Conservation (phyloP, 1,140 invertebrate genomes). For the Drosophila ficusphila region DNA sequence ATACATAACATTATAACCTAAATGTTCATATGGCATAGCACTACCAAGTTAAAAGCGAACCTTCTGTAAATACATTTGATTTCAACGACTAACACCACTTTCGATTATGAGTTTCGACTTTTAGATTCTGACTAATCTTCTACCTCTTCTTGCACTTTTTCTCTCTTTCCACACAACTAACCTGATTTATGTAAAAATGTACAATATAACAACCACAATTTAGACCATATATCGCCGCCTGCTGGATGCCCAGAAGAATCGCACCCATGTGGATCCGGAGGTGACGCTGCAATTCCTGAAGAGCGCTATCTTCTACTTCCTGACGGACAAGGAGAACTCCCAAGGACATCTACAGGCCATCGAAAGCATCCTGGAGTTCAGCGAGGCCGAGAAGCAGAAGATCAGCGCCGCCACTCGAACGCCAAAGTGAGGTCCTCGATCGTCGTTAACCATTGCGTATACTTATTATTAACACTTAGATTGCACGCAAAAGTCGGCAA, state of each 20-base stretch:
- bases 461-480: slow-evolving; percentile 39
- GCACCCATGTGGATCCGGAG: slow-evolving; percentile 90
- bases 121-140: slow-evolving; percentile 33
- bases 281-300: slow-evolving; percentile 94
- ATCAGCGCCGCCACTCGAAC: slow-evolving; percentile 88
- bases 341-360: slow-evolving; percentile 93
- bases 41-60: slow-evolving; percentile 41
- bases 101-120: slow-evolving; percentile 2
- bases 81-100: slow-evolving; percentile 49
- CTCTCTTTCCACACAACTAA: slow-evolving; percentile 25
- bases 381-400: slow-evolving; percentile 89
- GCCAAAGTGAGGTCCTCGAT: slow-evolving; percentile 66
- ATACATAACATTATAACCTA: slow-evolving; percentile 58
- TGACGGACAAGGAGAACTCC: slow-evolving; percentile 93
- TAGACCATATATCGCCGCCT: slow-evolving; percentile 93
- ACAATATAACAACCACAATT: neutral
- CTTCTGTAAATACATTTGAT: slow-evolving; percentile 66
- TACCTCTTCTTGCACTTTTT: slow-evolving; percentile 45
- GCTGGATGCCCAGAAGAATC: slow-evolving; percentile 89
- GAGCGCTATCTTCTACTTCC: slow-evolving; percentile 95
- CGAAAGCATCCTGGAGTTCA: slow-evolving; percentile 93
- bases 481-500: slow-evolving; percentile 40
- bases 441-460: slow-evolving; percentile 24
- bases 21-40: slow-evolving; percentile 72
- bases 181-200: slow-evolving; percentile 22